A percentile compares a stretch with the other conserved stretches of the same genome.
Conservation (phyloP, 1,140 invertebrate species). For the Fopius arisanus region DNA sequence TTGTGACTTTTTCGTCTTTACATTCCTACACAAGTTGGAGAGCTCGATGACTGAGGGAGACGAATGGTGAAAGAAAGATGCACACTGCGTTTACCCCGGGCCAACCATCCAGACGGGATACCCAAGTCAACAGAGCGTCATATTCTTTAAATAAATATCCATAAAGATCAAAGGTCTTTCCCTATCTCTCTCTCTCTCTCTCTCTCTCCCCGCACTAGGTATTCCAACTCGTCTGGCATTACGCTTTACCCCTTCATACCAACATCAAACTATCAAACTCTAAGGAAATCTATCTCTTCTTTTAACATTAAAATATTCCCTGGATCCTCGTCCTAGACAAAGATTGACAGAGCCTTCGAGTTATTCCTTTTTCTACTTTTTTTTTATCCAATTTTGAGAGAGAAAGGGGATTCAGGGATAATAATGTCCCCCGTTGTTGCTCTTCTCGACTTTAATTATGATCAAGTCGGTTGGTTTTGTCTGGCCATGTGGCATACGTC, state of each 20-base stretch:
- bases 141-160: conserved; percentile 52
- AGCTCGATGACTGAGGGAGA: background rate
- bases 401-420: background rate
- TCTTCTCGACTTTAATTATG: background rate
- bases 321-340: background rate
- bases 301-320: background rate
- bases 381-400: background rate
- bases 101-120: conserved; percentile 35
- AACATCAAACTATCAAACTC: conserved; percentile 8
- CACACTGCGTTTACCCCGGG: background rate
- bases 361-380: background rate
- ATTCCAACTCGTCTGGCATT: conserved; percentile 23
- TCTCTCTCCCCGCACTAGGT: conserved; percentile 21
- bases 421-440: background rate
- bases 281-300: background rate
- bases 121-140: conserved; percentile 48
- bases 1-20: background rate
- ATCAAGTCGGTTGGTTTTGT: background rate
- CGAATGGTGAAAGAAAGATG: conserved; percentile 4
- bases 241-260: conserved; percentile 19
- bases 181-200: conserved; percentile 1
- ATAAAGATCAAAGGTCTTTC: conserved; percentile 42
- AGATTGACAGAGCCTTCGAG: no score
- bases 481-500: background rate
- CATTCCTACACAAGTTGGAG: background rate